Evolutionary conservation across 2,888 invertebrate genomes (phyloP).

Genomic region (Hemicrepidius hirtus): DNA sequence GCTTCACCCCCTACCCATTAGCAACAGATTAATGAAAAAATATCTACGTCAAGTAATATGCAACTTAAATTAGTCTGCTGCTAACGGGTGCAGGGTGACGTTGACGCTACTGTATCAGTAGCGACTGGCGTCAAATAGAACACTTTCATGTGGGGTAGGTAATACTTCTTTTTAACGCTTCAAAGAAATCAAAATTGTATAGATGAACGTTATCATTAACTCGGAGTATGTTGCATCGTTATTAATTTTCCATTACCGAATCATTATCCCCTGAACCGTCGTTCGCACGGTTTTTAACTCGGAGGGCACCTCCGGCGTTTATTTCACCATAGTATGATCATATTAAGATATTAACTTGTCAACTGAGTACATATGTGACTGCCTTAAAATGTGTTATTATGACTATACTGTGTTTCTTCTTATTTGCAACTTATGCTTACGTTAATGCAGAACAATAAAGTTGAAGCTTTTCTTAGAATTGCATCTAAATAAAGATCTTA

Average conservation of each 20-base stretch:
- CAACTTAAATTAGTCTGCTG: no score
- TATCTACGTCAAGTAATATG: no score
- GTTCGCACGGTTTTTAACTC: slow-evolving; percentile 58
- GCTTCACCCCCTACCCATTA: no score
- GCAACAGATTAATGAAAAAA: no score
- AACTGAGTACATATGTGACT: slow-evolving; percentile 38
- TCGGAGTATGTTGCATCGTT: slow-evolving; percentile 52
- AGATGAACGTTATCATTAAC: slow-evolving; percentile 30
- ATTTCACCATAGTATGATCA: slow-evolving; percentile 48
- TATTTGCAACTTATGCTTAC: slow-evolving; percentile 20
- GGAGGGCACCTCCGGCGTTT: slow-evolving; percentile 32
- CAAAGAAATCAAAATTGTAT: slow-evolving; percentile 9
- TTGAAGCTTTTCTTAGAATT: slow-evolving; percentile 25
- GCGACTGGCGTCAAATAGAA: no score
- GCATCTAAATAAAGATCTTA: slow-evolving; percentile 23
- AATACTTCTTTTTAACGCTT: slow-evolving; percentile 12
- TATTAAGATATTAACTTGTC: slow-evolving; percentile 58
- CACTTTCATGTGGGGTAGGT: slow-evolving; percentile 10
- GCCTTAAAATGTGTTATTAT: slow-evolving; percentile 29
- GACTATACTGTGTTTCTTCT: slow-evolving; percentile 7
- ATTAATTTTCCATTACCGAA: slow-evolving; percentile 61
- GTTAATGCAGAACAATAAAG: slow-evolving; percentile 29
- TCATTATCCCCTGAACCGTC: slow-evolving; percentile 55
- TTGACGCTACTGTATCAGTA: no score
- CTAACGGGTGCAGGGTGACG: no score